Evolutionary conservation across 2,113 vertebrate genomes (phyloP).

Genomic region (Otis tarda): DNA sequence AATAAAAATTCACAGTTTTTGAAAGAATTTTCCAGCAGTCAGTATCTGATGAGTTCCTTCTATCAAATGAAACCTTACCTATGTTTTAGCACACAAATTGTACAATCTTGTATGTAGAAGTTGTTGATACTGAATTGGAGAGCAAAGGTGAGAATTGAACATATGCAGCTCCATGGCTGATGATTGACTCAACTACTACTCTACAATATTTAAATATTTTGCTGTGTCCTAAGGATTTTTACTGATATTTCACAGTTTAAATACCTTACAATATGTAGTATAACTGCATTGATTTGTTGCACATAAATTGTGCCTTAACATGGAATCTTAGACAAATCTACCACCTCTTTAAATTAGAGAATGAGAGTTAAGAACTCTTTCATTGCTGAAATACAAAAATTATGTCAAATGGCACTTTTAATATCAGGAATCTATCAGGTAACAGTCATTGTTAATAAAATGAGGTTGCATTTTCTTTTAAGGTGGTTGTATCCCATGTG

Average conservation of each 20-base stretch:
- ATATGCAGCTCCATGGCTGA: neutral
- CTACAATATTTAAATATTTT: neutral
- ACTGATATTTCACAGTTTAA: neutral
- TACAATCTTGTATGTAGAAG: neutral
- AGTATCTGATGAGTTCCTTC: neutral
- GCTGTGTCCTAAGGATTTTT: neutral
- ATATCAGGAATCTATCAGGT: neutral
- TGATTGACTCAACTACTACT: neutral
- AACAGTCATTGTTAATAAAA: neutral
- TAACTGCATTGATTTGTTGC: neutral
- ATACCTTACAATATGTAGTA: neutral
- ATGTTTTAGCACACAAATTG: neutral
- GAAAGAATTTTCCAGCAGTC: neutral
- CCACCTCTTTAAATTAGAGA: neutral
- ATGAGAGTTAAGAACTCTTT: neutral
- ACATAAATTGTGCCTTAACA: slow-evolving; percentile 25
- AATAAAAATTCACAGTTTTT: neutral
- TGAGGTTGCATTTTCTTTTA: neutral
- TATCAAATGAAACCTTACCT: neutral
- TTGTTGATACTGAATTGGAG: neutral
- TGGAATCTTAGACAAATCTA: neutral
- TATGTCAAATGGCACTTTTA: neutral
- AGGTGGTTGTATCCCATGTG: neutral
- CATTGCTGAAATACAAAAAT: neutral
- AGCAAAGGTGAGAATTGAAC: neutral